Evolutionary conservation across 2,888 invertebrate species (phyloP), one percentile per base, ranked within the genome.

Genomic region (Mactromeris polynyma): DNA sequence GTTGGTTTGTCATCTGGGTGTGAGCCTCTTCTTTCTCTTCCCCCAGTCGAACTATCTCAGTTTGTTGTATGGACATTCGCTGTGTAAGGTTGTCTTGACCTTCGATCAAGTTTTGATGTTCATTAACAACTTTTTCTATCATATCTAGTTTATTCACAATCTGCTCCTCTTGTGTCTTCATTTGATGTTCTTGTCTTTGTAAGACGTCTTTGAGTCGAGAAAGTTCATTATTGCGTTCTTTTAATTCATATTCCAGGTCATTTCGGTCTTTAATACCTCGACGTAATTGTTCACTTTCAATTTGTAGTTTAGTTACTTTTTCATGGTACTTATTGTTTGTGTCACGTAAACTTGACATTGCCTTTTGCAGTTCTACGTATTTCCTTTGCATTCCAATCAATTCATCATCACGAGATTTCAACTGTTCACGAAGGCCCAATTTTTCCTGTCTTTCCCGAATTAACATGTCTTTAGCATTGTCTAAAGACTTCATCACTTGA

Each of bases 241-340:
- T 87, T 1, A 94, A 83, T 42, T 94, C 94, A 36, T 86, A 54
- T 69, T 94, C 92, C 40, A 94, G 40, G 79, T 92, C 91, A 26
- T 87, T 85, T 77, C 90, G 91, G 64, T 94, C 94, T 51, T 90
- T 91, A 19, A 86, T 85, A 14, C 88, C 78, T 81, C 91, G 90
- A 31, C 93, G 81, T 77, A 94, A 78, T 38, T 93, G 91, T 81
- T 93, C 93, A 51, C 93, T 94, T 89, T 94, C 94, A 51, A 94
- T 93, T 89, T 94, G 94, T 46, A 94, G 85, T 81, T 93, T 93
- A 31, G 93, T 93, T 2, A 94, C 93, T 81, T 93, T 93, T 89
- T 94, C 93, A n/a, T 92, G 92, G 46, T 92, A 94, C 82, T 92
- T 93, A 81, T 93, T 94, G 73, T 94, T 94, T 31, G 94, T 93